phyloP scores from a whole-genome alignment of 2,888 invertebrate species.

The Oligia strigilis region DNA sequence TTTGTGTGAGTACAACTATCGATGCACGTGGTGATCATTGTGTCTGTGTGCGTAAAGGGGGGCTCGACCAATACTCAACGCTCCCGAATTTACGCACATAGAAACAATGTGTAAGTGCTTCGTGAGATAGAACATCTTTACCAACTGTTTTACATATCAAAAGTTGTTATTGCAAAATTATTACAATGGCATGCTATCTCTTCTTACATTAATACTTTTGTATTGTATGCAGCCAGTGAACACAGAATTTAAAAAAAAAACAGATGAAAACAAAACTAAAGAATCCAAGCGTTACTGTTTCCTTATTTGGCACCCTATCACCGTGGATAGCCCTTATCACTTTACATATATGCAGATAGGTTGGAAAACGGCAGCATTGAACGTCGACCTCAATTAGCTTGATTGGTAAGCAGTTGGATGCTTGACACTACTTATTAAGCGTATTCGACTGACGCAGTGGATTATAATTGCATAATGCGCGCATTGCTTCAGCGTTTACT shows the following conservation, averaged over 20 bases:
- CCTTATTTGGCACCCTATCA: neutral
- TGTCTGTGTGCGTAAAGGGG: neutral
- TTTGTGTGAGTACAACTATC: neutral
- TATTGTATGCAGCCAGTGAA: neutral
- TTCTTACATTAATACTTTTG: neutral
- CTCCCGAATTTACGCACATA: neutral
- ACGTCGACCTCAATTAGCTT: constrained; percentile 57
- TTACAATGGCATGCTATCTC: neutral
- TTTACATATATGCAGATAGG: constrained; percentile 49
- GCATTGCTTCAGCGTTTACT: constrained; percentile 23
- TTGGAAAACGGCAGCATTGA: constrained; percentile 40
- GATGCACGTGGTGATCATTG: neutral
- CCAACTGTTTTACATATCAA: neutral
- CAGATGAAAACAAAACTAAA: neutral
- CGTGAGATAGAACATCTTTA: neutral
- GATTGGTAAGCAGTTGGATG: constrained; percentile 52
- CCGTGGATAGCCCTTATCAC: constrained; percentile 10
- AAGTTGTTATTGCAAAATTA: neutral
- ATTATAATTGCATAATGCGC: constrained; percentile 39
- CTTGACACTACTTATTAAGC: constrained; percentile 41
- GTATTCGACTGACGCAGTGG: constrained; percentile 32
- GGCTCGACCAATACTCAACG: neutral
- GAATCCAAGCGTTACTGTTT: neutral
- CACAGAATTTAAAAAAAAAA: neutral
- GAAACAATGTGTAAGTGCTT: neutral